A percentile compares a stretch with the other conserved stretches of the same genome.
These are phyloP conservation scores for Sebastes kiyomatsui DNA, from an alignment of 2,797 vertebrate genomes.

Conservation along the genomic window DNA sequence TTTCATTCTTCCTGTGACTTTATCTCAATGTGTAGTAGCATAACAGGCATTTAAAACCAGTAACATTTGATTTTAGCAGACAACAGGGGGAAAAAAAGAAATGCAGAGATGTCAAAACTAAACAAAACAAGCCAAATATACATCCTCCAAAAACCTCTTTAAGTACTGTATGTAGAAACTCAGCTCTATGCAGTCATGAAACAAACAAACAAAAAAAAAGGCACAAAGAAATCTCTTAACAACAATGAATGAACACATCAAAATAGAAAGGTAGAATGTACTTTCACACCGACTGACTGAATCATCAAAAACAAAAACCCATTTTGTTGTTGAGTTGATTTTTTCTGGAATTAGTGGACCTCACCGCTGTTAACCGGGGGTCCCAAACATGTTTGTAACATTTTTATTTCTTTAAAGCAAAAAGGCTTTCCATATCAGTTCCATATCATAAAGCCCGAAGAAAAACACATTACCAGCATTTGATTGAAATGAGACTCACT, in stretches of 20 bases:
- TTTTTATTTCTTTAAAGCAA: conserved; percentile 9
- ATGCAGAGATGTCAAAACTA: conserved; percentile 19
- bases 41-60: conserved; percentile 25
- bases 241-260: conserved; percentile 18
- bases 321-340: not conserved
- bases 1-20: not conserved
- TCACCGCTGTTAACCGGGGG: not conserved
- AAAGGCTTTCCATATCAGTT: not conserved
- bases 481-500: conserved; percentile 8
- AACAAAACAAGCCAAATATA: conserved; percentile 28
- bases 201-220: conserved; percentile 34
- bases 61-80: conserved; percentile 42
- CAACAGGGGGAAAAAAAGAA: not conserved
- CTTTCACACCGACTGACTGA: not conserved
- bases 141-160: conserved; percentile 4
- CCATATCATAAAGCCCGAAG: not conserved
- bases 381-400: conserved; percentile 1
- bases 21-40: not conserved
- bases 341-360: not conserved
- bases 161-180: conserved; percentile 15
- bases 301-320: not conserved
- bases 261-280: conserved; percentile 13
- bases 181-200: conserved; percentile 8
- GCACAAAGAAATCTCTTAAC: conserved; percentile 49
- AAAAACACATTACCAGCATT: conserved; percentile 3